Evolutionary conservation across 1,140 invertebrate genomes (phyloP).

Genomic region (Mycetomoellerius zeteki): DNA sequence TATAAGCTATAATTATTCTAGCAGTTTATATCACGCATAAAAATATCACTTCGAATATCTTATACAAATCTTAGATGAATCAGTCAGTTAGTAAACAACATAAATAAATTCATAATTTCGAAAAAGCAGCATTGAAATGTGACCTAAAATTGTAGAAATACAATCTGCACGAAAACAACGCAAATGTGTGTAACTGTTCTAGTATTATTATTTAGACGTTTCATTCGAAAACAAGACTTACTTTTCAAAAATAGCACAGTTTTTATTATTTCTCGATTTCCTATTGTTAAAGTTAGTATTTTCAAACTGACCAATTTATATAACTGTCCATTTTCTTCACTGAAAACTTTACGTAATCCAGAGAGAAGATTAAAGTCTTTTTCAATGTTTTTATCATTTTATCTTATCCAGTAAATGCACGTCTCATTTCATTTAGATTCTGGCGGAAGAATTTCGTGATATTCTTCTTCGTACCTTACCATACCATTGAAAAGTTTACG

Average conservation of each 20-base stretch:
- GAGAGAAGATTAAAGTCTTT: background rate
- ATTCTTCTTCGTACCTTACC: background rate
- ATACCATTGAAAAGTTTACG: conserved; percentile 1
- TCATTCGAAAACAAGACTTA: conserved; percentile 25
- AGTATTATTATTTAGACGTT: background rate
- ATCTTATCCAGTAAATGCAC: conserved; percentile 27
- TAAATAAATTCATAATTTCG: background rate
- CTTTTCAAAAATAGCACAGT: conserved; percentile 24
- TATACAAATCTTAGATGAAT: background rate
- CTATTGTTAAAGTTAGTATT: conserved; percentile 29
- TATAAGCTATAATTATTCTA: background rate
- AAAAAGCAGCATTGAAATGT: conserved; percentile 16
- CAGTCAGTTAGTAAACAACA: background rate
- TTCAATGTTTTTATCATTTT: conserved; percentile 24
- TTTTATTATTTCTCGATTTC: conserved; percentile 36
- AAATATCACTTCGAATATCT: background rate
- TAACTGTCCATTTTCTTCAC: background rate
- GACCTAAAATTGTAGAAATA: conserved; percentile 6
- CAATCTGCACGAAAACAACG: conserved; percentile 18
- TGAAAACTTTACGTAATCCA: conserved; percentile 11
- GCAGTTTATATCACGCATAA: background rate
- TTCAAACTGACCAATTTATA: conserved; percentile 20
- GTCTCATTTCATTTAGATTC: conserved; percentile 32
- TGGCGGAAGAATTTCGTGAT: background rate
- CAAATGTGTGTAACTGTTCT: conserved; percentile 2